phyloP scores from a whole-genome alignment of 2,797 vertebrate genomes.

The Scarus forsteni region DNA sequence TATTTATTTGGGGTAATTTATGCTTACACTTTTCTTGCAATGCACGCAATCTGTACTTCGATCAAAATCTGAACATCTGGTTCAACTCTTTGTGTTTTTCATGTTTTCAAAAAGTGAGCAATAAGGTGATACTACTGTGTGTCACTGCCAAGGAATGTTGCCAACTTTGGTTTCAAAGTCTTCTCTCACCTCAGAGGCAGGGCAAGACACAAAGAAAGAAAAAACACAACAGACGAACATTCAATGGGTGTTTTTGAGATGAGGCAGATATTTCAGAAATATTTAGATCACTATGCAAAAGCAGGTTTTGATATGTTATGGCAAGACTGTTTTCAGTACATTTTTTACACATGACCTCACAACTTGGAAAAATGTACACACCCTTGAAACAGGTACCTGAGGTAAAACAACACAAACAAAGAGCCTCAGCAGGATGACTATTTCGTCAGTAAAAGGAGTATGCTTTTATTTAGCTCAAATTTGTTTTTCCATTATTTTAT shows the following conservation, averaged over 20 bases:
- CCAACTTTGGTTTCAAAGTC: conserved; percentile 71
- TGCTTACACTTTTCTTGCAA: background rate
- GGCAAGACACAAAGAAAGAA: conserved; percentile 42
- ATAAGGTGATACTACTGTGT: conserved; percentile 64
- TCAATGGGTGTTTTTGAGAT: conserved; percentile 66
- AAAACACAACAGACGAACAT: conserved; percentile 63
- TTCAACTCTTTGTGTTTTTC: conserved; percentile 52
- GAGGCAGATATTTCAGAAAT: conserved; percentile 64
- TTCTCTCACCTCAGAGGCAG: conserved; percentile 61
- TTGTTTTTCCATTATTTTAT: conserved; percentile 46
- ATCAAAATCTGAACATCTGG: conserved; percentile 58
- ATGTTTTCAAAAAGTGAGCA: conserved; percentile 52
- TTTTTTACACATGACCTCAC: conserved; percentile 97
- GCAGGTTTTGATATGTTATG: conserved; percentile 92
- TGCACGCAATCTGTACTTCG: conserved; percentile 4
- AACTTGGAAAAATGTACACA: conserved; percentile 84
- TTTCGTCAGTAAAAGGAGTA: conserved; percentile 62
- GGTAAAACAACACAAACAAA: conserved; percentile 53
- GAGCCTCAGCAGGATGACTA: conserved; percentile 45
- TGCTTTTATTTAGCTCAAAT: conserved; percentile 35
- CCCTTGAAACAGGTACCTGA: conserved; percentile 90
- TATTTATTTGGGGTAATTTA: background rate
- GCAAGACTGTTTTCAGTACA: conserved; percentile 96
- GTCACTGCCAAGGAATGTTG: conserved; percentile 73
- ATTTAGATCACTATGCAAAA: conserved; percentile 90